Conservation (phyloP, 2,888 invertebrate species). For the Smittia aterrima region DNA sequence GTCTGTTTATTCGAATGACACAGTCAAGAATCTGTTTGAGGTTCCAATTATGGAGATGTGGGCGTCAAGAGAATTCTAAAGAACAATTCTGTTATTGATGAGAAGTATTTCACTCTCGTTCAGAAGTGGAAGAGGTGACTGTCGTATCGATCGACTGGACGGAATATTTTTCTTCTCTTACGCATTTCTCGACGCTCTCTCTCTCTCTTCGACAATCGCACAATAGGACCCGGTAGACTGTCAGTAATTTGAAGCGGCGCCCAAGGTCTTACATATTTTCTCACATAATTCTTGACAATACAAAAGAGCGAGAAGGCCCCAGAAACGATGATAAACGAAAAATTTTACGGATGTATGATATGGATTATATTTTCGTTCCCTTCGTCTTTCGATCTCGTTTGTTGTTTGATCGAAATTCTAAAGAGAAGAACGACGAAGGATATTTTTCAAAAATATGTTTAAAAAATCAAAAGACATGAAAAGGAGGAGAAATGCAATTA, state of each 20-base stretch:
- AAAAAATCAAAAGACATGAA: neutral
- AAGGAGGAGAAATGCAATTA: neutral
- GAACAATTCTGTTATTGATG: neutral
- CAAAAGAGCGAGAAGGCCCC: slow-evolving; percentile 25
- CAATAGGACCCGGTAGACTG: slow-evolving; percentile 33
- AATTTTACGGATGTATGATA: slow-evolving; percentile 40
- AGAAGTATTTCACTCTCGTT: neutral
- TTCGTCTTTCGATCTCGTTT: slow-evolving; percentile 13
- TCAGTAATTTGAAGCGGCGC: slow-evolving; percentile 41
- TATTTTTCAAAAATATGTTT: neutral
- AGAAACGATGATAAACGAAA: slow-evolving; percentile 39
- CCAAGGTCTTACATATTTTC: slow-evolving; percentile 35
- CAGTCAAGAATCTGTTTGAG: neutral
- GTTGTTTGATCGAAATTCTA: neutral
- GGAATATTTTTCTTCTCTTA: neutral
- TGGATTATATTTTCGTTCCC: slow-evolving; percentile 16
- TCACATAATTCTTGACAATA: slow-evolving; percentile 26
- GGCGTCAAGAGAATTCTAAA: slow-evolving; percentile 11
- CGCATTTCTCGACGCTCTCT: slow-evolving; percentile 18
- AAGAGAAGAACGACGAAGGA: neutral
- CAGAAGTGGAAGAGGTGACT: neutral
- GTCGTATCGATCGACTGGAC: neutral
- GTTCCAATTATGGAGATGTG: slow-evolving; percentile 12
- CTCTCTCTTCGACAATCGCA: neutral
- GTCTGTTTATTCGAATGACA: slow-evolving; percentile 1